Evolutionary conservation across 37 sponge, comb jelly and placozoan species (phyloP).

Genomic region (Ephydatia muelleri): DNA sequence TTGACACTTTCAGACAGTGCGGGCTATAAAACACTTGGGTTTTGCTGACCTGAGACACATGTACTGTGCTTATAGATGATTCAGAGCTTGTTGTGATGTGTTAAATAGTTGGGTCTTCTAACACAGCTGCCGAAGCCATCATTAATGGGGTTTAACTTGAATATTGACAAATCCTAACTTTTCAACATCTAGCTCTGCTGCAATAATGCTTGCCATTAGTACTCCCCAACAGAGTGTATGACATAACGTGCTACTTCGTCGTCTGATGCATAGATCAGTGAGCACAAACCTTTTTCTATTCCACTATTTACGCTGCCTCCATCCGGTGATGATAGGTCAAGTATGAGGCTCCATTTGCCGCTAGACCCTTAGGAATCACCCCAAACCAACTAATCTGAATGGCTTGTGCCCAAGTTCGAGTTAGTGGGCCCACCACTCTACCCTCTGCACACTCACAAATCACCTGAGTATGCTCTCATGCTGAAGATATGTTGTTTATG

Average conservation of each 20-base stretch:
- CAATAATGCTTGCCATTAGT: no score
- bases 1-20: no score
- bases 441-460: constrained; percentile 15
- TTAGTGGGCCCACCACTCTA: constrained; percentile 15
- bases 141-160: no score
- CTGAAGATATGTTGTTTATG: neutral
- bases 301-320: constrained; percentile 5
- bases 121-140: no score
- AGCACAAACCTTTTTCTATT: neutral
- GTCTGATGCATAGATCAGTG: neutral
- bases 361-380: constrained; percentile 6
- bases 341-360: constrained; percentile 6
- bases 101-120: no score
- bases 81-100: no score
- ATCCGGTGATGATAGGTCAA: constrained; percentile 21
- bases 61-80: no score
- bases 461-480: constrained; percentile 9
- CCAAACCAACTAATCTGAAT: constrained; percentile 20
- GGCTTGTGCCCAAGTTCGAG: neutral
- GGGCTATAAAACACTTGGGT: no score
- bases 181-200: no score
- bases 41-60: no score
- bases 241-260: neutral
- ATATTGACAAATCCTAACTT: no score
- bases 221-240: no score